Evolutionary conservation across 2,797 vertebrate genomes (phyloP).

Genomic region (Poecilia gillii): DNA sequence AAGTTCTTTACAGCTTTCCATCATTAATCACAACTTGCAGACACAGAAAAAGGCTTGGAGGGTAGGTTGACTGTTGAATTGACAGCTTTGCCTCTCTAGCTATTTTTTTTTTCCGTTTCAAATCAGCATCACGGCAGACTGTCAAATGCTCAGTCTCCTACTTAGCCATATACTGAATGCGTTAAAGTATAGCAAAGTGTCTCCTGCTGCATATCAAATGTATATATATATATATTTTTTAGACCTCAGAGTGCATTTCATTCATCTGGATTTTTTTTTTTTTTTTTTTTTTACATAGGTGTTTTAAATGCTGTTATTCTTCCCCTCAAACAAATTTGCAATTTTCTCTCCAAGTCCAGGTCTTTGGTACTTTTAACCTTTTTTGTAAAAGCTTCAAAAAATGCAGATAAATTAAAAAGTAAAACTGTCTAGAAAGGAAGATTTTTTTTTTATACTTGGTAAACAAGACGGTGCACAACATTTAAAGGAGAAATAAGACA

Average conservation of each 20-base stretch:
- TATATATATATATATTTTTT: too few species aligned
- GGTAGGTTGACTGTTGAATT: background rate
- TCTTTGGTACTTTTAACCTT: background rate
- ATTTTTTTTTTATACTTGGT: background rate
- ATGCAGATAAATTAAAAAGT: background rate
- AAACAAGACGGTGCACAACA: background rate
- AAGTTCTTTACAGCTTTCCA: background rate
- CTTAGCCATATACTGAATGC: background rate
- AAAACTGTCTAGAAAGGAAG: background rate
- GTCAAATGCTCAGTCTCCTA: background rate
- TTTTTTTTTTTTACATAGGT: background rate
- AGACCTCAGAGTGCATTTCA: background rate
- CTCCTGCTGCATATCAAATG: background rate
- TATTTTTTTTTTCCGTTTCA: background rate
- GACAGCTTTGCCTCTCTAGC: background rate
- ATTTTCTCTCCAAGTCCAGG: background rate
- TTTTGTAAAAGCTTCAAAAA: background rate
- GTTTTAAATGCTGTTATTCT: background rate
- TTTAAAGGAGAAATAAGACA: background rate
- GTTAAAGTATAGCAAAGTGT: background rate
- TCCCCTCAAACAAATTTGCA: background rate
- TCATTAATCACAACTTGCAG: background rate
- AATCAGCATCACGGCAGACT: background rate
- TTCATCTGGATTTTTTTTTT: background rate
- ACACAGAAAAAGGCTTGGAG: background rate